Evolutionary conservation across 2,888 invertebrate genomes (phyloP).

Genomic region (Daptonema setosum): DNA sequence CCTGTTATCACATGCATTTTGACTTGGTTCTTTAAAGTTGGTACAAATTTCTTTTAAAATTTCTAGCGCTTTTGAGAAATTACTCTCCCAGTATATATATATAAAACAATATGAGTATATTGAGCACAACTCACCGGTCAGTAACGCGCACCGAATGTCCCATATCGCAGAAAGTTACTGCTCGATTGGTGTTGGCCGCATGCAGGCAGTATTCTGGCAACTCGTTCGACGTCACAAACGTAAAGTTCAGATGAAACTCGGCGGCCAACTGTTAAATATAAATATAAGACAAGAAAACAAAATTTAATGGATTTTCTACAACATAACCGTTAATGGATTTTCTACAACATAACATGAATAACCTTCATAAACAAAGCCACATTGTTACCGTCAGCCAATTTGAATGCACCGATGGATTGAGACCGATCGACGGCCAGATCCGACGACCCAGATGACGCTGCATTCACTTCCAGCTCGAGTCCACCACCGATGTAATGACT

Average conservation of each 20-base stretch:
- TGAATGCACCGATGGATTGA: not conserved
- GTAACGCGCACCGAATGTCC: not conserved
- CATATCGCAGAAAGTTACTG: not conserved
- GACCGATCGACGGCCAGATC: too few species aligned
- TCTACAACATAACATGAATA: not conserved
- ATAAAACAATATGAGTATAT: too few species aligned
- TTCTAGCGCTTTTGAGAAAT: too few species aligned
- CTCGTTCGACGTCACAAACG: not conserved
- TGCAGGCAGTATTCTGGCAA: not conserved
- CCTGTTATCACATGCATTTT: too few species aligned
- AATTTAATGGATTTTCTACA: not conserved
- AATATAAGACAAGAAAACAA: not conserved
- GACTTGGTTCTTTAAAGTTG: too few species aligned
- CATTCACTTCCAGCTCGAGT: too few species aligned
- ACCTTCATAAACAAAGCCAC: not conserved
- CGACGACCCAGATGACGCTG: too few species aligned
- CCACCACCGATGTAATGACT: too few species aligned
- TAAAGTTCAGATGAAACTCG: not conserved
- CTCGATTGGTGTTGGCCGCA: not conserved
- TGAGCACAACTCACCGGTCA: too few species aligned
- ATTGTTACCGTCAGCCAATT: not conserved
- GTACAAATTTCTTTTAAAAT: too few species aligned
- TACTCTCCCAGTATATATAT: too few species aligned
- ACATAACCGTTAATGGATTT: not conserved
- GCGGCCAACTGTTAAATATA: not conserved